Base-by-base conservation (phyloP, 2,797 vertebrate species). In the Falco rusticolus region DNA sequence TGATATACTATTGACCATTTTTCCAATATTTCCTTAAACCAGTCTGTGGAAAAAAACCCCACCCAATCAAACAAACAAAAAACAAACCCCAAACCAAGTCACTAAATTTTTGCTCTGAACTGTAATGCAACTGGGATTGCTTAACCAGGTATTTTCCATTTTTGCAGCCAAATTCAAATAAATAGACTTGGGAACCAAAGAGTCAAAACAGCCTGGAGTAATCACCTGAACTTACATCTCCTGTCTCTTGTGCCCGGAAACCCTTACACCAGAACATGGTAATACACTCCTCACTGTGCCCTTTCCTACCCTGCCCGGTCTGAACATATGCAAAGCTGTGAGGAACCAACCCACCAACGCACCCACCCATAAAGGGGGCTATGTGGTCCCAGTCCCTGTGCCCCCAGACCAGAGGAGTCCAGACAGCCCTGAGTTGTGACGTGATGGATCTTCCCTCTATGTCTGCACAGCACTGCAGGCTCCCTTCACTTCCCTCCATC, bases 391-490 rank as follows among this genome's bases (percentile, higher is more conserved):
- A 59, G 31, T 4, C 11, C 37, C 18, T 6, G n/a, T 14, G 29
- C 26, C 29, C 47, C 54, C 10, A 71, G 66, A 33, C 4, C 26
- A 71, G 31, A 5, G 26, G 59, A 68, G 50, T 16, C 39, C 77
- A 78, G 26, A 16, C 5, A 68, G 22, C 45, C n/a, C 29, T 3
- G 9, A 48, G 21, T 13, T 61, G 26, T 8, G 33, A 37, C 0
- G 0, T 12, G 70, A 47, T 3, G 2, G 26, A 82, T 60, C 45
- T 56, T 65, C 33, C 34, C 37, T 69, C n/a, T 48, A 0, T 1
- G 1, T 5, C 51, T 50, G 48, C 45, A 75, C 10, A 48, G 19
- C 43, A 43, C 9, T 17, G n/a, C 48, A 57, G 59, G 66, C 33
- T 92, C 37, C 51, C 47, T 65, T 51, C 29, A 7, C 45, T 57